These are phyloP conservation scores for Platynereis dumerilii DNA, from an alignment of 2,888 invertebrate genomes.

Conservation along the genomic window DNA sequence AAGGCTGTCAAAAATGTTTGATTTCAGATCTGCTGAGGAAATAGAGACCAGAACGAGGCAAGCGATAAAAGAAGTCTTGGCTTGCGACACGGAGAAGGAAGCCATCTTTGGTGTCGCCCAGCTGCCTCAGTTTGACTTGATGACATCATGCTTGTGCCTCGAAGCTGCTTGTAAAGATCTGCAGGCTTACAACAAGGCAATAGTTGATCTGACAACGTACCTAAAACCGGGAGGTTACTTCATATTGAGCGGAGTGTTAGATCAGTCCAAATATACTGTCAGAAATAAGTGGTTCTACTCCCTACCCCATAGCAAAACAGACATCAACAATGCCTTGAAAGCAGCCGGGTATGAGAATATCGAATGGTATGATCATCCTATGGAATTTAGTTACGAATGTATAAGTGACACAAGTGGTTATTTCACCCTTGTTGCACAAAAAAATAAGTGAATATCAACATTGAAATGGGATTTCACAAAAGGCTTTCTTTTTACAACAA, in stretches of 20 bases:
- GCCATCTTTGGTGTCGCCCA: too few relatives aligned
- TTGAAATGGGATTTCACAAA: too few relatives aligned
- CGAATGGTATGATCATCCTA: too few relatives aligned
- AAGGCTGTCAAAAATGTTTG: too few relatives aligned
- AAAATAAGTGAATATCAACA: neutral
- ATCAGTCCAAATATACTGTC: neutral
- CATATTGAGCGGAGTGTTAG: neutral
- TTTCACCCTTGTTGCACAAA: neutral
- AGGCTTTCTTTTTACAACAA: too few relatives aligned
- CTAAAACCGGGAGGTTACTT: neutral
- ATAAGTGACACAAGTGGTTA: neutral
- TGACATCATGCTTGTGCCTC: neutral
- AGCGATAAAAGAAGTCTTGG: too few relatives aligned
- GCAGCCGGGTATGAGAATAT: neutral
- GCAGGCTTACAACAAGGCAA: neutral
- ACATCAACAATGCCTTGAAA: neutral
- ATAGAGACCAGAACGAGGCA: too few relatives aligned
- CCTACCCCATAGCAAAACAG: neutral
- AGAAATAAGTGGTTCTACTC: neutral
- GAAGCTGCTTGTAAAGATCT: slow-evolving; percentile 7
- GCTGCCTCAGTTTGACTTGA: neutral
- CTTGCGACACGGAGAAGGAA: too few relatives aligned
- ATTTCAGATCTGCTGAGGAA: too few relatives aligned
- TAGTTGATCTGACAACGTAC: neutral
- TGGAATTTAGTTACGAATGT: too few relatives aligned